These are phyloP conservation scores for Gymnocheta viridis DNA, from an alignment of 2,888 invertebrate genomes.

Conservation along the genomic window DNA sequence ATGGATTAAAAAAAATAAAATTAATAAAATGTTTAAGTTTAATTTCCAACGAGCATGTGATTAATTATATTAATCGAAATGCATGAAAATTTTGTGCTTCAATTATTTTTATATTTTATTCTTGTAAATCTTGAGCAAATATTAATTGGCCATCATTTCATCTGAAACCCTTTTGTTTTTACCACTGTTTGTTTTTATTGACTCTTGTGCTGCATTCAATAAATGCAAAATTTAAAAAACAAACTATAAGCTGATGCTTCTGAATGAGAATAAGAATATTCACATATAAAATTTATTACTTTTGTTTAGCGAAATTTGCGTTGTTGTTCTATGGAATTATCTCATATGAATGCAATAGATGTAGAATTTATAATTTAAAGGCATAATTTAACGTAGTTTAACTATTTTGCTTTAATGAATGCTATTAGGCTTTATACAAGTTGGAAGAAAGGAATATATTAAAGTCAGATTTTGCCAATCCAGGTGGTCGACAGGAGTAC, in stretches of 20 bases:
- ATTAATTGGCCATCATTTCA: conserved; percentile 63
- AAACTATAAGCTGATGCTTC: neutral
- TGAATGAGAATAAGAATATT: neutral
- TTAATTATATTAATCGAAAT: conserved; percentile 4
- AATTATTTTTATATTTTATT: conserved; percentile 6
- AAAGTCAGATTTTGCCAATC: no score
- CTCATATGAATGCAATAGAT: no score
- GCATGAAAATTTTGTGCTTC: conserved; percentile 22
- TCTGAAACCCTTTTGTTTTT: conserved; percentile 36
- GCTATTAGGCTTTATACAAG: no score
- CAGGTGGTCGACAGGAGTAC: no score
- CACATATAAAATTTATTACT: neutral
- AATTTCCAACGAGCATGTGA: conserved; percentile 42
- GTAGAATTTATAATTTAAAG: no score
- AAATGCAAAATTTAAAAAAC: neutral
- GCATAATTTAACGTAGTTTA: no score
- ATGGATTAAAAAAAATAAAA: neutral
- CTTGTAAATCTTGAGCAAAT: conserved; percentile 20
- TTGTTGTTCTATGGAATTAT: no score
- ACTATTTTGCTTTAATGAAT: no score
- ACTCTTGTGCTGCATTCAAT: neutral
- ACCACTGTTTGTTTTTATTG: neutral
- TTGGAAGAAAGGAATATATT: no score
- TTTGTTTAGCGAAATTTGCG: no score
- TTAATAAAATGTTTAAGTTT: neutral